Percentiles rank a stretch among this genome's conserved stretches.
These are phyloP conservation scores for Agrochola lota DNA, from an alignment of 2,888 invertebrate genomes.

Conservation along the genomic window DNA sequence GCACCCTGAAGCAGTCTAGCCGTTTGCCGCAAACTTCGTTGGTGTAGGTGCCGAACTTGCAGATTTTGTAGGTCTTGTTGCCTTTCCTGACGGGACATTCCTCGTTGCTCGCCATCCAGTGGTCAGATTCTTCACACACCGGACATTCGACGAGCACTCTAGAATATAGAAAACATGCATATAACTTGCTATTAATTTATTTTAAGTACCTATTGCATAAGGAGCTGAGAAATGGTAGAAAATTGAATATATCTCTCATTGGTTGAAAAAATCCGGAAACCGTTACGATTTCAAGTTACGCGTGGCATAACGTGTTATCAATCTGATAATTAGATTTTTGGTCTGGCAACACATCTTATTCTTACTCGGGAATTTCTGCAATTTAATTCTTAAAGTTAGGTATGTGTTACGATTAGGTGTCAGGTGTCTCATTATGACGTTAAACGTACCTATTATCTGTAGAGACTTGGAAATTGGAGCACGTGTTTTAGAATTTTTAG, in stretches of 20 bases:
- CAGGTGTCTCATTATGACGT: background rate
- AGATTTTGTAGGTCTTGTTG: constrained; percentile 80
- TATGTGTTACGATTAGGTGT: background rate
- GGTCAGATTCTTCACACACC: constrained; percentile 78
- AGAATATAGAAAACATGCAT: background rate
- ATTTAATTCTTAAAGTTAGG: background rate
- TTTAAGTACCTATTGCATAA: background rate
- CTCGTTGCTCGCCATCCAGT: constrained; percentile 78
- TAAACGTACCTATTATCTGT: background rate
- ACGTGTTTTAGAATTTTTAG: background rate
- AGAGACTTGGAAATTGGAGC: background rate
- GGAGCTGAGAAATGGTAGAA: background rate
- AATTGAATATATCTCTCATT: background rate
- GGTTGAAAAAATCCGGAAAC: background rate
- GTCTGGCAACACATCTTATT: constrained; percentile 21
- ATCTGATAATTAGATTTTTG: background rate
- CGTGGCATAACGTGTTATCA: background rate
- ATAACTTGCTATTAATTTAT: background rate
- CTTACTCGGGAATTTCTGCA: background rate
- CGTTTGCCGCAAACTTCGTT: constrained; percentile 83
- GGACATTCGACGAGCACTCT: constrained; percentile 83
- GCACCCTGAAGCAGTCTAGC: constrained; percentile 84
- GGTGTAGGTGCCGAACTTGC: constrained; percentile 80
- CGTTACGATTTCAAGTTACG: background rate
- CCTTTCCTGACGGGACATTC: constrained; percentile 76